phyloP scores from a whole-genome alignment of 2,888 invertebrate genomes.

The Conus canariensis region DNA sequence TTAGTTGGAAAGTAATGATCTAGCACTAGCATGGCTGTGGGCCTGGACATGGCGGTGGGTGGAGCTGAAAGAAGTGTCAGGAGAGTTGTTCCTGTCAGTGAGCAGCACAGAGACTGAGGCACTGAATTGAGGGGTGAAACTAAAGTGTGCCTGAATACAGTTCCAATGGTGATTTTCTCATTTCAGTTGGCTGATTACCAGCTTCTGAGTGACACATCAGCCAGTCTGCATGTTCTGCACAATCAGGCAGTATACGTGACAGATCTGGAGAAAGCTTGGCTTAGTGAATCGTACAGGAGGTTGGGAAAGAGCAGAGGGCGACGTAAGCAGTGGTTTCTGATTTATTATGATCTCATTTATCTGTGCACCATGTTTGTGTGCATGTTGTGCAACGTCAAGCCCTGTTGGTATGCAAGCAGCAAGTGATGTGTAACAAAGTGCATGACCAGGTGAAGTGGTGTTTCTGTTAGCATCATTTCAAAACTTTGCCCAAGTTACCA shows the following conservation, averaged over 20 bases:
- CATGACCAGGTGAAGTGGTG: no score
- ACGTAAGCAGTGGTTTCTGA: background rate
- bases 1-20: no score
- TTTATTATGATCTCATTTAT: no score
- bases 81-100: background rate
- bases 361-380: no score
- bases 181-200: slow-evolving; percentile 16
- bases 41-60: no score
- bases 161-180: background rate
- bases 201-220: background rate
- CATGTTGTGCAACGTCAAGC: background rate
- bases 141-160: background rate
- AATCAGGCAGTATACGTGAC: background rate
- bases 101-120: background rate
- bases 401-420: background rate
- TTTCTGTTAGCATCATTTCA: no score
- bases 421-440: no score
- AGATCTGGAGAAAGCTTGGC: slow-evolving; percentile 30
- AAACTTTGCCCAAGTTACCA: no score
- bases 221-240: background rate
- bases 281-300: background rate
- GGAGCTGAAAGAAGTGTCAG: background rate
- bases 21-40: no score
- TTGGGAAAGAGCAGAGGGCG: slow-evolving; percentile 18
- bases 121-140: background rate